A percentile compares a stretch with the other conserved stretches of the same genome.
These are phyloP conservation scores for Protobothrops mucrosquamatus DNA, from an alignment of 2,113 vertebrate species.

Conservation along the genomic window DNA sequence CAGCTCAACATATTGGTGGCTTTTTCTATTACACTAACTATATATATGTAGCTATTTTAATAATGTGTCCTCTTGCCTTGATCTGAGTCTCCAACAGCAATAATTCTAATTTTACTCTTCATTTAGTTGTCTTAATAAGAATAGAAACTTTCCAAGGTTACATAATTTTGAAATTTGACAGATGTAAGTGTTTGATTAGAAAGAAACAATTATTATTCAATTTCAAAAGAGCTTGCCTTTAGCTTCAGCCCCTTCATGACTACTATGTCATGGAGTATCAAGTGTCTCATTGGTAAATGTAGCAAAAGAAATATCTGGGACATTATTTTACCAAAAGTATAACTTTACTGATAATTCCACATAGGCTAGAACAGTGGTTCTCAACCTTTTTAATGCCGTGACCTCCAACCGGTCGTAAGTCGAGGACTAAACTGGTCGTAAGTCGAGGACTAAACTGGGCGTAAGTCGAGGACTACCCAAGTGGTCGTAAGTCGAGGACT, in stretches of 20 bases:
- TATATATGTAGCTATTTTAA: not conserved
- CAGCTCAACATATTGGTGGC: not conserved
- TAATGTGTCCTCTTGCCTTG: not conserved
- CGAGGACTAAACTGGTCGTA: too few relatives aligned
- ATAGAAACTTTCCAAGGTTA: not conserved
- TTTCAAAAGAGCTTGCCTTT: not conserved
- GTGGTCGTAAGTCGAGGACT: too few relatives aligned
- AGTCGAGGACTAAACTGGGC: too few relatives aligned
- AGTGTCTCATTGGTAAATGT: too few relatives aligned
- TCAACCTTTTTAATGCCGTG: too few relatives aligned
- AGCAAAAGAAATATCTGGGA: too few relatives aligned
- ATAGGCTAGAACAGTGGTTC: not conserved
- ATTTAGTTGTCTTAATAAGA: not conserved
- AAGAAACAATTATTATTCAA: not conserved
- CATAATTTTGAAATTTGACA: constrained; percentile 10
- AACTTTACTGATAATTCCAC: too few relatives aligned
- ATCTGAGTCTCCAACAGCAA: not conserved
- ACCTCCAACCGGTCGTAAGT: too few relatives aligned
- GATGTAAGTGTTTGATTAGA: not conserved
- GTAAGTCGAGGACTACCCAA: too few relatives aligned
- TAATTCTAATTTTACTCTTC: not conserved
- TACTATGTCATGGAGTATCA: not conserved
- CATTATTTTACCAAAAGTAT: too few relatives aligned
- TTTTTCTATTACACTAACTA: not conserved
- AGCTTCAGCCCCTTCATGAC: not conserved